These are phyloP conservation scores for Zeuzera pyrina DNA, from an alignment of 2,888 invertebrate genomes.

Conservation along the genomic window DNA sequence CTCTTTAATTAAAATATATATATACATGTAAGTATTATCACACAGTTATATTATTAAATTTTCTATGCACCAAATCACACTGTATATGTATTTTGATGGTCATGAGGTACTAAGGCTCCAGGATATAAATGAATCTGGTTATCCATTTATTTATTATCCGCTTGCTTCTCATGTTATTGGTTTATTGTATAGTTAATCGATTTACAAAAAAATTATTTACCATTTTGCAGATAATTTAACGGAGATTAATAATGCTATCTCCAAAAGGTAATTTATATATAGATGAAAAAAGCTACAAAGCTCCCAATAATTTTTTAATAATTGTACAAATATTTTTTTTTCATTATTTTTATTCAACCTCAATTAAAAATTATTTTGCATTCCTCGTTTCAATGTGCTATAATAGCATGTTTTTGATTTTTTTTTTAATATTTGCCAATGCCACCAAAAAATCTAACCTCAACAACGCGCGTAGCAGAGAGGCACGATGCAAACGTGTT, in stretches of 20 bases:
- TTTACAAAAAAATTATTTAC: too few relatives aligned
- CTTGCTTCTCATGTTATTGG: too few relatives aligned
- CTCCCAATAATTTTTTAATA: neutral
- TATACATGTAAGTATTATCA: neutral
- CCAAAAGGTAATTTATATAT: neutral
- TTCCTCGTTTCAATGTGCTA: too few relatives aligned
- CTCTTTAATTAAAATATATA: too few relatives aligned
- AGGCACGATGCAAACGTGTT: constrained; percentile 21
- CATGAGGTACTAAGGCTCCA: too few relatives aligned
- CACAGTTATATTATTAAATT: too few relatives aligned
- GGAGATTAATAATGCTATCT: too few relatives aligned
- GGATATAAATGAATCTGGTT: too few relatives aligned
- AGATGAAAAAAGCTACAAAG: neutral
- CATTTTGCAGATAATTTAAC: too few relatives aligned
- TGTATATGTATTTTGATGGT: neutral
- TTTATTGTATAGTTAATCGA: constrained; percentile 7
- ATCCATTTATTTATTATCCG: too few relatives aligned
- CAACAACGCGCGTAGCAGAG: constrained; percentile 19
- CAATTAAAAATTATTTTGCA: too few relatives aligned
- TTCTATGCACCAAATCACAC: neutral
- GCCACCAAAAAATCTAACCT: constrained; percentile 24
- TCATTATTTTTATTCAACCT: too few relatives aligned
- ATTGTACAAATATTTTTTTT: constrained; percentile 22
- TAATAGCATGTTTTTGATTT: neutral
- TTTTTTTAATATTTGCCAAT: constrained; percentile 11